Evolutionary conservation across 2,113 vertebrate genomes (phyloP).

Genomic region (Passer domesticus): DNA sequence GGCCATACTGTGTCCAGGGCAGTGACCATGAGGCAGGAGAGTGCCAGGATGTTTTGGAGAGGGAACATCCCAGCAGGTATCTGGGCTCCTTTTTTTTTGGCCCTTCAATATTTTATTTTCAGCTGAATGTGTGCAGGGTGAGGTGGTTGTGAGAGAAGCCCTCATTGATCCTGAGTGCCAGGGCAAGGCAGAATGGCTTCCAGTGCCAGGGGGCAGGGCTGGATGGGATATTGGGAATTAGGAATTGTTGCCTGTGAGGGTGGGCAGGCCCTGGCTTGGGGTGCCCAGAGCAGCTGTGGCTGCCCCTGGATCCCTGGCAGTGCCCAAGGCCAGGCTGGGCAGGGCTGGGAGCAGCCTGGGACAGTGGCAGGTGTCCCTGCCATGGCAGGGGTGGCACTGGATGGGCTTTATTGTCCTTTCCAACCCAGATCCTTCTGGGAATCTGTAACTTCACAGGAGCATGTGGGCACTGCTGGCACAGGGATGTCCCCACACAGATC

Average conservation of each 20-base stretch:
- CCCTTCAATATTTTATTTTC: background rate
- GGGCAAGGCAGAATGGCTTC: background rate
- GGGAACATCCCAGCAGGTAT: background rate
- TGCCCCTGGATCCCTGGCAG: background rate
- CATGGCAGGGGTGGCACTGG: background rate
- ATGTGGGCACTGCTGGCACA: accelerated
- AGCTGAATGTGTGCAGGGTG: background rate
- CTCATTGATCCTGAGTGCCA: background rate
- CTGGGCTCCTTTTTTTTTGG: background rate
- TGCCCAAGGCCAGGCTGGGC: accelerated
- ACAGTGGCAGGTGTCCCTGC: accelerated
- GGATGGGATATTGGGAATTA: background rate
- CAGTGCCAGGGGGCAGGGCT: background rate
- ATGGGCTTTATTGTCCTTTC: background rate
- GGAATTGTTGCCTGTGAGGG: background rate
- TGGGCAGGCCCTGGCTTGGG: background rate
- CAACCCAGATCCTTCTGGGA: background rate
- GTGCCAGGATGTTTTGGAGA: background rate
- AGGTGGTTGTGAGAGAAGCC: background rate
- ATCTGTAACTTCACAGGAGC: background rate
- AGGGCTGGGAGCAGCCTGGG: accelerated
- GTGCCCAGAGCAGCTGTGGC: background rate
- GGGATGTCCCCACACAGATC: background rate
- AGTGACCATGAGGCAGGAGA: background rate
- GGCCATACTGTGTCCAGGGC: background rate